These are phyloP conservation scores for Odobenus rosmarus DNA, from an alignment of 2,113 vertebrate species.

Conservation along the genomic window DNA sequence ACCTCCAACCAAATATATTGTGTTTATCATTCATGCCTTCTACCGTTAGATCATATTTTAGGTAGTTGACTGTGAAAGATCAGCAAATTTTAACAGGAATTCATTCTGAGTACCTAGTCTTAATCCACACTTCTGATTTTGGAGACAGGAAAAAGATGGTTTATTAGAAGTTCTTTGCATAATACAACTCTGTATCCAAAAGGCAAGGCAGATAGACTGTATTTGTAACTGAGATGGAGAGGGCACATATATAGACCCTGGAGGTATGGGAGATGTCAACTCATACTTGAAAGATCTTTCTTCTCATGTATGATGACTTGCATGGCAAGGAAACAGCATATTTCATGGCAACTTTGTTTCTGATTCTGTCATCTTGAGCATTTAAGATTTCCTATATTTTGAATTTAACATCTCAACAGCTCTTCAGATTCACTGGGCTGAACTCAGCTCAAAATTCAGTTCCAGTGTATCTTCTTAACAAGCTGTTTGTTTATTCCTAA, in stretches of 20 bases:
- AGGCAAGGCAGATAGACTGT: not conserved
- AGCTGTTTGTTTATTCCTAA: not conserved
- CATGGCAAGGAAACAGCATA: not conserved
- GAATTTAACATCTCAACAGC: not conserved
- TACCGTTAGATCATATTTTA: not conserved
- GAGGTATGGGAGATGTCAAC: not conserved
- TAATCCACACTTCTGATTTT: slow-evolving; percentile 10
- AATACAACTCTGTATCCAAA: not conserved
- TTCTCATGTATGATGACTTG: not conserved
- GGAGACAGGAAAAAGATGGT: not conserved
- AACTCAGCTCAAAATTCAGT: slow-evolving; percentile 1
- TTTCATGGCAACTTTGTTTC: not conserved
- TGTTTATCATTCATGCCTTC: not conserved
- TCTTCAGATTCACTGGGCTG: not conserved
- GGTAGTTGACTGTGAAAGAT: not conserved
- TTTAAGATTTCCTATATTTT: not conserved
- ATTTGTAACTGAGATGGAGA: slow-evolving; percentile 15
- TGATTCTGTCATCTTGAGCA: not conserved
- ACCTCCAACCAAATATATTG: not conserved
- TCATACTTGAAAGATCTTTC: not conserved
- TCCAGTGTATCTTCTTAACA: not conserved
- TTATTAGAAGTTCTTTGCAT: slow-evolving; percentile 21
- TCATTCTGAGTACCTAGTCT: not conserved
- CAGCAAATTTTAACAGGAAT: not conserved
- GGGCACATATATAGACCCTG: not conserved